Base-by-base conservation (phyloP, 92 coral and sea anemone species). In the Palythoa grandis region DNA sequence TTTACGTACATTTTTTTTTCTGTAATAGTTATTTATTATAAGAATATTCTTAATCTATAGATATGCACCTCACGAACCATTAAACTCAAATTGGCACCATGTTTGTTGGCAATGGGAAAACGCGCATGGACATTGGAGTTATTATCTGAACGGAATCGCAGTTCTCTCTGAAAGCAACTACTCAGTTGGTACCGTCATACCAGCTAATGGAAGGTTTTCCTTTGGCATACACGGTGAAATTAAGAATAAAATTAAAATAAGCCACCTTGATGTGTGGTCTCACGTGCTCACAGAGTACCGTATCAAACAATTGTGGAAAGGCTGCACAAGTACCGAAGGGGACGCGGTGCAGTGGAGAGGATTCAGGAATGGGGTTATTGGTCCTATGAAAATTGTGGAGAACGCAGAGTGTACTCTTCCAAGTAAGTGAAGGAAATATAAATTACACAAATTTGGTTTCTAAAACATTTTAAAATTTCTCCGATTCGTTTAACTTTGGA, bases 271-370 rank as follows among this genome's bases (percentile, higher is more conserved):
- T 38, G 67, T 38, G 70, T 77, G 83, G 83, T 77, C 83, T 0
- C 29, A 58, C 25, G 24, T 54, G 20, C 50, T 77, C 29, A 29
- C 16, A 4, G 50, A 19, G 5, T 8, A 58, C 17, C 70, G 56
- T 35, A 13, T 77, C 0, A 11, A 37, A 77, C 48, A 43, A 11
- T 10, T 77, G 52, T 56, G 35, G 43, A 77, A 77, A 60, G 83
- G 83, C 2, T 77, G 83, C 52, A 60, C 50, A 52, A 19, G 56
- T 7, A 53, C 8, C 7, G 83, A 77, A 77, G 83, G 83, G 11
- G 83, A 77, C 23, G 35, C 48, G 15, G 83, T 57, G 67, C 68
- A 57, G 53, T 77, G 83, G 83, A 54, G 83, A 56, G 70, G 83
- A 12, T 77, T 77, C 47, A 29, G 69, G 69, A 57, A 57, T 57